A percentile compares a stretch with the other conserved stretches of the same genome.
Evolutionary conservation across 2,888 invertebrate genomes (phyloP).

Genomic region (Automeris io): DNA sequence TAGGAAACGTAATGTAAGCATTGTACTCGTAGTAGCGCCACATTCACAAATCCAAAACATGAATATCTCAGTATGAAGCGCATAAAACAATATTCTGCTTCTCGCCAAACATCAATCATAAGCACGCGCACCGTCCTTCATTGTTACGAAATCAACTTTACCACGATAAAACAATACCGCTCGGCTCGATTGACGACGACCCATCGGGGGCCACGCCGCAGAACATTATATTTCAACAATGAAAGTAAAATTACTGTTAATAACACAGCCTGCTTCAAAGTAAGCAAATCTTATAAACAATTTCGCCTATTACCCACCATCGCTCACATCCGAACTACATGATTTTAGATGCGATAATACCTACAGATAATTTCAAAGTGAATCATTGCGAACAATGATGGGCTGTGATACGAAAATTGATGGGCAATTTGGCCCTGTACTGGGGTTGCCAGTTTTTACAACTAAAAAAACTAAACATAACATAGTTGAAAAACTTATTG

Average conservation of each 20-base stretch:
- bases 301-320: slow-evolving; percentile 35
- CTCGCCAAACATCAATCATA: not conserved
- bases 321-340: slow-evolving; percentile 19
- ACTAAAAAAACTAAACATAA: too few species aligned
- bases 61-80: too few species aligned
- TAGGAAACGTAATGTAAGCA: too few species aligned
- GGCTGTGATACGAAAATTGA: too few species aligned
- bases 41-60: too few species aligned
- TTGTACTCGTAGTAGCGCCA: too few species aligned
- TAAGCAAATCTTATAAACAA: slow-evolving; percentile 13
- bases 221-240: slow-evolving; percentile 24
- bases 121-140: too few species aligned
- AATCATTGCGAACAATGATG: too few species aligned
- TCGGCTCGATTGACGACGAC: not conserved
- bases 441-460: too few species aligned
- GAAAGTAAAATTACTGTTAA: slow-evolving; percentile 35
- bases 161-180: not conserved
- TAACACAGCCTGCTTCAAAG: slow-evolving; percentile 20
- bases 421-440: too few species aligned
- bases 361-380: slow-evolving; percentile 12
- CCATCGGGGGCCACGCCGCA: slow-evolving; percentile 6
- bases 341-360: slow-evolving; percentile 51
- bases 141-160: too few species aligned
- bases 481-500: too few species aligned
- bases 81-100: not conserved